Percentiles rank a stretch among this genome's conserved stretches.
Conservation (phyloP, 2,113 vertebrate species). For the Danio rerio region DNA sequence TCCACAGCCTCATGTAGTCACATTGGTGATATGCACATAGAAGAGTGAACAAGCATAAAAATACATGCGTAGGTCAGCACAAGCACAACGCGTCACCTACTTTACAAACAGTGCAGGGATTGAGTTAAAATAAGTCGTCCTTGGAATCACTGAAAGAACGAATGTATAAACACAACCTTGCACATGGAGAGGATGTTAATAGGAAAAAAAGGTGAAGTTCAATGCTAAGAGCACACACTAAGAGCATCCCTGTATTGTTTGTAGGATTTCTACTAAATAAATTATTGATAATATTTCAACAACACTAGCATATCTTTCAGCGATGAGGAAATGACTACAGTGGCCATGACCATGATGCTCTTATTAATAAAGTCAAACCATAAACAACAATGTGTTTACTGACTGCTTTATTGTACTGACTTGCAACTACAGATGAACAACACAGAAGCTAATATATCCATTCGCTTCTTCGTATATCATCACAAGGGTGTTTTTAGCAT, state of each 20-base stretch:
- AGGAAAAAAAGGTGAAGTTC: conserved; percentile 15
- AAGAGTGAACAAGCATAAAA: conserved; percentile 33
- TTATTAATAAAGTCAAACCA: conserved; percentile 55
- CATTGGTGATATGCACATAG: conserved; percentile 48
- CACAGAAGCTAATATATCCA: not conserved
- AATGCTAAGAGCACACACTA: conserved; percentile 26
- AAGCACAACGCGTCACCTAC: conserved; percentile 48
- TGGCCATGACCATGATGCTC: conserved; percentile 42
- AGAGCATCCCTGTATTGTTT: conserved; percentile 38
- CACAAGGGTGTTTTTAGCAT: too few species aligned
- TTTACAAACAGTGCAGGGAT: conserved; percentile 44
- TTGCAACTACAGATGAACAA: not conserved
- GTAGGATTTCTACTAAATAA: conserved; percentile 22
- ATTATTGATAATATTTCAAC: conserved; percentile 25
- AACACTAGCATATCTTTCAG: conserved; percentile 44
- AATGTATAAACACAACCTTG: conserved; percentile 43
- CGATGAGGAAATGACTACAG: conserved; percentile 38
- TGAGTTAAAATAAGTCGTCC: conserved; percentile 24
- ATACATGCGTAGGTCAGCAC: conserved; percentile 39
- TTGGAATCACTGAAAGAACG: conserved; percentile 20
- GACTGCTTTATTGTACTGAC: conserved; percentile 27
- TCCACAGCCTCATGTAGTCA: conserved; percentile 36
- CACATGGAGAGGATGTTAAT: conserved; percentile 20
- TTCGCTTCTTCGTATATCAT: too few species aligned
- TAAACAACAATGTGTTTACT: conserved; percentile 31